Evolutionary conservation across 1,140 invertebrate species (phyloP), one percentile per base, ranked within the genome.

Genomic region (Prorops nasuta): DNA sequence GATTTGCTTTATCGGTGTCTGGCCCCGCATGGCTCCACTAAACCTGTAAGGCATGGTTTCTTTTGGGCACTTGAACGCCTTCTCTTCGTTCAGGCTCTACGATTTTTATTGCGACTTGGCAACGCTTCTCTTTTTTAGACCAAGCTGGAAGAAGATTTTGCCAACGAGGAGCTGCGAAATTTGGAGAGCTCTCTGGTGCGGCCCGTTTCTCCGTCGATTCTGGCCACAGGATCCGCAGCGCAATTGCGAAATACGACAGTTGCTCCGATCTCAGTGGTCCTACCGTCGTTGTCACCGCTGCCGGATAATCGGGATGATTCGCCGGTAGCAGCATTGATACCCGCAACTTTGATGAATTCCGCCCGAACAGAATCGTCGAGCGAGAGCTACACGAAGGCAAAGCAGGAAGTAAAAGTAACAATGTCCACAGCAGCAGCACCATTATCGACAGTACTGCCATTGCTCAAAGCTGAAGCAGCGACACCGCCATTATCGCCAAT

Each of bases 1-100:
- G 75, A 77, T 76, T 74, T 75, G 67, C 73, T 77, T 76, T 77
- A 75, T 76, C 72, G 74, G 70, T 76, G 71, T 77, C 75, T 76
- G 72, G 73, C 73, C 75, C 73, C 74, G 71, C 75, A 76, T 74
- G 72, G 75, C 71, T 76, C 75, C 73, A 69, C 66, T 76, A 75
- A 75, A 77, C 71, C 73, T 77, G 74, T 77, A 77, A 77, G 74
- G 73, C 74, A 77, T 77, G 74, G 63, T 77, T 77, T 74, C 69
- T 71, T 77, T 73, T 72, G 65, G 65, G 66, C 55, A 66, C 51
- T 64, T 60, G 62, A 58, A 59, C 49, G 58, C 57, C 58, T 51
- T 20, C 42, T 44, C 34, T 21, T 56, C 37, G n/a, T 42, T 36
- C 20, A 42, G 42, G 41, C 24, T 7, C 34, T 49, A 50, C 24